Conservation (phyloP, 2,888 invertebrate genomes). For the Oxyscelio sp. region DNA sequence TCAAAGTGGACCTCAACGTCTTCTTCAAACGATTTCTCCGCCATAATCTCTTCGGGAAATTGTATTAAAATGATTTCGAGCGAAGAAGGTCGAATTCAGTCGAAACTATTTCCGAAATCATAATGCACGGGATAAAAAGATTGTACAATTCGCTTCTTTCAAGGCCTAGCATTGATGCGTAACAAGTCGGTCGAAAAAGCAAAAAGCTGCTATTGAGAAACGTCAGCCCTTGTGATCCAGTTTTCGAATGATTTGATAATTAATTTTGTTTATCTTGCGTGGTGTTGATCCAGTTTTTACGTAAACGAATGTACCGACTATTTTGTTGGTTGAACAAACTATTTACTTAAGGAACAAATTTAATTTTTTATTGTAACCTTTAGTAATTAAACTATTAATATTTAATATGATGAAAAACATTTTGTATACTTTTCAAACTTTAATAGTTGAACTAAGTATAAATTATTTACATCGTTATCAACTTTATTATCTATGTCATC, state of each 20-base stretch:
- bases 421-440: too few relatives aligned
- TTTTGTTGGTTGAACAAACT: too few relatives aligned
- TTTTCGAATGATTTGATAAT: conserved; percentile 50
- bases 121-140: conserved; percentile 44
- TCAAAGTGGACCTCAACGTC: conserved; percentile 24
- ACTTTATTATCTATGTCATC: too few relatives aligned
- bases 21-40: conserved; percentile 27
- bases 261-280: conserved; percentile 39
- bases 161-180: conserved; percentile 78
- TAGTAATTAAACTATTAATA: too few relatives aligned
- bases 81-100: conserved; percentile 53
- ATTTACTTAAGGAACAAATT: too few relatives aligned
- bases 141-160: conserved; percentile 71
- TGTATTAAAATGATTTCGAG: conserved; percentile 54
- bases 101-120: conserved; percentile 53
- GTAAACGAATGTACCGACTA: too few relatives aligned
- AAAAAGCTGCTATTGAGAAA: conserved; percentile 59
- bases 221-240: conserved; percentile 57
- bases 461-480: too few relatives aligned
- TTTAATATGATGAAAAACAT: too few relatives aligned
- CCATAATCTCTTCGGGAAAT: conserved; percentile 36
- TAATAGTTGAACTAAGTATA: too few relatives aligned
- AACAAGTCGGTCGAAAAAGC: conserved; percentile 78
- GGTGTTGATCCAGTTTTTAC: too few relatives aligned
- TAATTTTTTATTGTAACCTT: too few relatives aligned